Base-by-base conservation (phyloP, 2,797 vertebrate species). In the Anguilla anguilla region DNA sequence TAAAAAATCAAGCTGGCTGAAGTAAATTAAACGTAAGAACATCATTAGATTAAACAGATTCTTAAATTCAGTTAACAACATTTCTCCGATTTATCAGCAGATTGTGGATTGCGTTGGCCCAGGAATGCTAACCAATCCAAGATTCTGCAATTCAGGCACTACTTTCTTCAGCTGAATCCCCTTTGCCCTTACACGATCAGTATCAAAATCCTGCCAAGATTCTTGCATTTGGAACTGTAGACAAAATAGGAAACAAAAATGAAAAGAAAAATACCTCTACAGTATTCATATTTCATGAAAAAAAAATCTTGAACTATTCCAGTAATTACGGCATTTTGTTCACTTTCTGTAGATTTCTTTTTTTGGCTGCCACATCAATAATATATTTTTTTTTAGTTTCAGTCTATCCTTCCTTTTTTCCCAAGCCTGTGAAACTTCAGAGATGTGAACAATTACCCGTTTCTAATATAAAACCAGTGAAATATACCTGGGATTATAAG, bases 401-500 rank as follows among this genome's bases (percentile, higher is more conserved):
- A 92, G 89, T 92, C 91, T 91, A 92, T 91, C 92, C 94, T 92
- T 92, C 86, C 92, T 93, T 94, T 95, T 95, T 96, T 96, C 95
- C 96, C 95, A 96, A 95, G 96, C 95, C 95, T 94, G 91, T 94
- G 94, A 96, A 96, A 96, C 95, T 96, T 96, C 95, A 96, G 95
- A 95, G 95, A 96, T 96, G 95, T 96, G 95, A 96, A 96, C 95
- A 94, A 91, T 92, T 91, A 91, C 86, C 88, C 77, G 86, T 90
- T 89, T 93, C 95, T 95, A 95, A 96, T 96, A 96, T 95, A 96
- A 96, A 96, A 96, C 95, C 95, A 95, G 94, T 93, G 94, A 97
- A 96, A 96, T 96, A 95, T 96, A 96, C 96, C 96, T 96, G 96
- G 95, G 96, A 97, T 97, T 97, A 96, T 95, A 95, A 96, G 96